phyloP scores from a whole-genome alignment of 1,140 invertebrate genomes.

The Temnothorax nylanderi region DNA sequence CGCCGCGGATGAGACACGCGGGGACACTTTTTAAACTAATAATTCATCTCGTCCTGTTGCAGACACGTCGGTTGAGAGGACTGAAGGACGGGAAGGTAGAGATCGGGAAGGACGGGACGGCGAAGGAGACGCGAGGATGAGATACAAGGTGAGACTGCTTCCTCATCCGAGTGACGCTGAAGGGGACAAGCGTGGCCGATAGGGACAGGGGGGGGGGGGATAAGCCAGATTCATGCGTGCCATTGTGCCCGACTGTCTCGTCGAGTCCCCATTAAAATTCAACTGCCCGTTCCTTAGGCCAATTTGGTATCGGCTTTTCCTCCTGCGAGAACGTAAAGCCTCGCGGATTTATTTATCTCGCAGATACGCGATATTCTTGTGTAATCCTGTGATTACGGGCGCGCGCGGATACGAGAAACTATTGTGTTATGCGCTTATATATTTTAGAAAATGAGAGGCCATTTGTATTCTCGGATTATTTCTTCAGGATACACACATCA shows the following conservation, averaged over 20 bases:
- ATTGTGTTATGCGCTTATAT: background rate
- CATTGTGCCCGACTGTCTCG: background rate
- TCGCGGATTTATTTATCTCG: background rate
- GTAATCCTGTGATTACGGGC: background rate
- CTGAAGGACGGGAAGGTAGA: background rate
- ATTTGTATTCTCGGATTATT: background rate
- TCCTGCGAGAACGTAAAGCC: background rate
- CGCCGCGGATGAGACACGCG: background rate
- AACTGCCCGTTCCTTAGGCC: background rate
- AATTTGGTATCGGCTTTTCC: background rate
- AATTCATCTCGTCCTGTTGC: slow-evolving; percentile 37
- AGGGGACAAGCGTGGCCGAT: background rate
- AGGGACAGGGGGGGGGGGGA: background rate
- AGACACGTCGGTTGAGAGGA: slow-evolving; percentile 43
- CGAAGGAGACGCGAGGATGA: slow-evolving; percentile 63
- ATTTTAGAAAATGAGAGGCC: background rate
- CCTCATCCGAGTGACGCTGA: background rate
- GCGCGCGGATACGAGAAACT: background rate
- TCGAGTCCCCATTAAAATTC: slow-evolving; percentile 20
- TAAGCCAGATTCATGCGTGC: slow-evolving; percentile 13
- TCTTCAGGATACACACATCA: background rate
- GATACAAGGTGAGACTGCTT: slow-evolving; percentile 71
- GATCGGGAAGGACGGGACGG: background rate
- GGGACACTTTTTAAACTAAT: slow-evolving; percentile 30
- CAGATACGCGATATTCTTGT: background rate